A percentile compares a stretch with the other conserved stretches of the same genome.
phyloP scores from a whole-genome alignment of 2,113 vertebrate genomes.

The Corythornis madagascariensis region DNA sequence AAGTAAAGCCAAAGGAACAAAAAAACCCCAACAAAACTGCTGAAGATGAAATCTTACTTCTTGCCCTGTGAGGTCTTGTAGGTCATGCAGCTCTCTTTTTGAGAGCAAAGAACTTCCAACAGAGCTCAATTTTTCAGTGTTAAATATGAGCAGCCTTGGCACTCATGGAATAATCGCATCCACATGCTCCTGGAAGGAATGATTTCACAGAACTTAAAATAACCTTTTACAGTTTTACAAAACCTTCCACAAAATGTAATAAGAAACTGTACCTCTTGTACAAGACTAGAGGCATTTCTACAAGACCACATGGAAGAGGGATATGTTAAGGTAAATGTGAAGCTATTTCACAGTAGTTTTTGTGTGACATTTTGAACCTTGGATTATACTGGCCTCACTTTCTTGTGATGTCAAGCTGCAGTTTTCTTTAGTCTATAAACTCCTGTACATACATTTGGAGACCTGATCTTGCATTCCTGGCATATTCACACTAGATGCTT shows the following conservation, averaged over 20 bases:
- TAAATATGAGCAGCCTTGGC: neutral
- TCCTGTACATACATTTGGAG: neutral
- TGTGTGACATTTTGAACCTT: slow-evolving; percentile 25
- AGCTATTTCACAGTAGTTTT: slow-evolving; percentile 12
- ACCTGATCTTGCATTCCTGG: slow-evolving; percentile 32
- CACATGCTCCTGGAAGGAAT: slow-evolving; percentile 30
- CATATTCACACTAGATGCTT: neutral
- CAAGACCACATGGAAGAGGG: neutral
- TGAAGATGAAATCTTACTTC: neutral
- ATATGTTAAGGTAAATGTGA: neutral
- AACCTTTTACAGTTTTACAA: slow-evolving; percentile 27
- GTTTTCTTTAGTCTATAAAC: slow-evolving; percentile 23
- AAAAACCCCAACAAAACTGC: no score
- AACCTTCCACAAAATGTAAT: neutral
- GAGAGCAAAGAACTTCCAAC: neutral
- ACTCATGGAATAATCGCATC: neutral
- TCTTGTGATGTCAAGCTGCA: neutral
- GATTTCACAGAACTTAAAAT: slow-evolving; percentile 18
- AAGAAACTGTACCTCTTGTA: neutral
- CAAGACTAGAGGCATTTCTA: neutral
- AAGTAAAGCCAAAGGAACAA: neutral
- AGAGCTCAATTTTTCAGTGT: neutral
- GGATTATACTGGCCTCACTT: slow-evolving; percentile 24
- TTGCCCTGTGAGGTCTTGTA: neutral
- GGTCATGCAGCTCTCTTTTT: neutral